Evolutionary conservation across 2,113 vertebrate species (phyloP).

Genomic region (Nanger granti): DNA sequence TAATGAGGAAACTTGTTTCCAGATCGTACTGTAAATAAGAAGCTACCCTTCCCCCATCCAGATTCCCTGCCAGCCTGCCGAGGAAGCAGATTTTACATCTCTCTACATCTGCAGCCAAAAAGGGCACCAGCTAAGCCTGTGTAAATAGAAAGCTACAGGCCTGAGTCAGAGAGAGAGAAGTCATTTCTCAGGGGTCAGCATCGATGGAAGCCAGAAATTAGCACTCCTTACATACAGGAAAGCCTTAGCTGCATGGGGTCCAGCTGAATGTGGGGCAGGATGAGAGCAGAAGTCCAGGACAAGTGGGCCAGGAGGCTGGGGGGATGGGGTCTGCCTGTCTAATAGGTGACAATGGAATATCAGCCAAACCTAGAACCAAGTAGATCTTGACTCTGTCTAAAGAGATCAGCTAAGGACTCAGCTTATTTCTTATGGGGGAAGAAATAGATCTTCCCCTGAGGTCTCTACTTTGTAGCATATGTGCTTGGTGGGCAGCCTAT

Average conservation of each 20-base stretch:
- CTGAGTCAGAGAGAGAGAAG: not conserved
- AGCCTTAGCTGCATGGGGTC: accelerated
- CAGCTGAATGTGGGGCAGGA: not conserved
- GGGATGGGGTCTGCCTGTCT: too few species aligned
- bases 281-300: not conserved
- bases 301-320: not conserved
- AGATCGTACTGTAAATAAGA: constrained; percentile 4
- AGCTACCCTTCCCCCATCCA: not conserved
- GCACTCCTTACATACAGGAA: not conserved
- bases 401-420: not conserved
- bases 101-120: not conserved
- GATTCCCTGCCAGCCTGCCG: not conserved
- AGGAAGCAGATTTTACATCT: constrained; percentile 1
- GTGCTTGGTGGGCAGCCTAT: accelerated
- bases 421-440: not conserved
- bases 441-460: not conserved
- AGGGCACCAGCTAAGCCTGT: not conserved
- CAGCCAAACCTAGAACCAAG: not conserved
- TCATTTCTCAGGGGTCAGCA: not conserved
- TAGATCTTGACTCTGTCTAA: not conserved
- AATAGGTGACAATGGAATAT: not conserved
- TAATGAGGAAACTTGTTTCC: constrained; percentile 3
- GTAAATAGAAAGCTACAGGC: not conserved
- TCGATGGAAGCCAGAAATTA: not conserved
- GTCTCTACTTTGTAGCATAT: accelerated